Conservation (phyloP, 92 coral and sea anemone genomes). For the Epizoanthus illoricatus region DNA sequence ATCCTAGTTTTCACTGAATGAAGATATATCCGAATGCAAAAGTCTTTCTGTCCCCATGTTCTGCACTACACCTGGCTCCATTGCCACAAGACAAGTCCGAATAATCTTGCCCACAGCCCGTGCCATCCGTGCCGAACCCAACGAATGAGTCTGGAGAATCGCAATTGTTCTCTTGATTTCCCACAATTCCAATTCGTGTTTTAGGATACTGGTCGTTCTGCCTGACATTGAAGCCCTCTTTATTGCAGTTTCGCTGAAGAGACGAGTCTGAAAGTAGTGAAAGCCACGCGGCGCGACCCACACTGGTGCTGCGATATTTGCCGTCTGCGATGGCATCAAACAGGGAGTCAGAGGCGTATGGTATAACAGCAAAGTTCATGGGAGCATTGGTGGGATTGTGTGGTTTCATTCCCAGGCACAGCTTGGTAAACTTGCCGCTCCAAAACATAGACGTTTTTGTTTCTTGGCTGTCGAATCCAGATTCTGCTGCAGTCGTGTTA, state of each 20-base stretch:
- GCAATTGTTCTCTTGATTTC: constrained; percentile 5
- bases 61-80: background rate
- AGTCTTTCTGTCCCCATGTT: background rate
- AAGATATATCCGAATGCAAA: constrained; percentile 28
- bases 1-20: background rate
- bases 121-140: constrained; percentile 8
- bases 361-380: background rate
- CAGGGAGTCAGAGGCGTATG: background rate
- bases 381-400: background rate
- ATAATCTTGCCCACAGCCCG: background rate
- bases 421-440: constrained; percentile 18
- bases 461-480: constrained; percentile 6
- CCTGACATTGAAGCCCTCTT: constrained; percentile 10
- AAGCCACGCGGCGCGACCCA: constrained; percentile 3
- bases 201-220: background rate
- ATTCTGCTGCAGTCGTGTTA: background rate
- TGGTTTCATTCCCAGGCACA: constrained; percentile 24
- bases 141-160: background rate
- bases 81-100: constrained; percentile 15
- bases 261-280: background rate
- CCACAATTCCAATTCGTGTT: constrained; percentile 16
- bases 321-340: constrained; percentile 23
- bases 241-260: constrained; percentile 14
- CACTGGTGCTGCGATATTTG: background rate
- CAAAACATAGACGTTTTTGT: constrained; percentile 7